Evolutionary conservation across 2,888 invertebrate species (phyloP).

Genomic region (Apodemia mormo): DNA sequence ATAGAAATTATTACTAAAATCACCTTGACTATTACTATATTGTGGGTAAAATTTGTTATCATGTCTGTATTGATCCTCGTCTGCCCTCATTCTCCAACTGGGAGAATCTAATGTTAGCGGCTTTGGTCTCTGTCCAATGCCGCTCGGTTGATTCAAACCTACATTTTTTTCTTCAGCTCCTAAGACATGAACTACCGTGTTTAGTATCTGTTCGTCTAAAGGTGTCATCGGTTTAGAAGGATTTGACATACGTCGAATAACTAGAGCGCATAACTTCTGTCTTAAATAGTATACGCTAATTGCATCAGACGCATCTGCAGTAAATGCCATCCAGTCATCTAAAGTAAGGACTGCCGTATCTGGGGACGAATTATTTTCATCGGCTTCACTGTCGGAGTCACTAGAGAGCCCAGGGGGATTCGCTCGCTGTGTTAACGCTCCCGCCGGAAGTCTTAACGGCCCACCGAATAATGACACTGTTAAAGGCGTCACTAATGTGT

Average conservation of each 20-base stretch:
- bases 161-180: conserved; percentile 87
- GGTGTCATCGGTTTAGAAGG: conserved; percentile 80
- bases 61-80: conserved; percentile 54
- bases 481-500: conserved; percentile 90
- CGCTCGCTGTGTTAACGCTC: conserved; percentile 67
- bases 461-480: conserved; percentile 91
- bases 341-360: conserved; percentile 79
- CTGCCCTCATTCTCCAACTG: conserved; percentile 59
- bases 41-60: conserved; percentile 51
- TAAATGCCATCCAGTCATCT: conserved; percentile 89
- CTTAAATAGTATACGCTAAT: conserved; percentile 85
- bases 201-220: conserved; percentile 86
- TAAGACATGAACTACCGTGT: conserved; percentile 84
- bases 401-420: conserved; percentile 72
- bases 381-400: conserved; percentile 73
- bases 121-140: conserved; percentile 89
- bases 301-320: conserved; percentile 85
- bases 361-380: conserved; percentile 59
- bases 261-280: conserved; percentile 87
- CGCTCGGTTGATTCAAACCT: conserved; percentile 86
- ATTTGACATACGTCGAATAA: conserved; percentile 83
- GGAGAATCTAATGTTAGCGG: conserved; percentile 83
- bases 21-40: conserved; percentile 44
- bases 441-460: conserved; percentile 82
- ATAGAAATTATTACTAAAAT: conserved; percentile 51